Conservation (phyloP, 2,797 vertebrate genomes). For the Brachyalestes nurse region DNA sequence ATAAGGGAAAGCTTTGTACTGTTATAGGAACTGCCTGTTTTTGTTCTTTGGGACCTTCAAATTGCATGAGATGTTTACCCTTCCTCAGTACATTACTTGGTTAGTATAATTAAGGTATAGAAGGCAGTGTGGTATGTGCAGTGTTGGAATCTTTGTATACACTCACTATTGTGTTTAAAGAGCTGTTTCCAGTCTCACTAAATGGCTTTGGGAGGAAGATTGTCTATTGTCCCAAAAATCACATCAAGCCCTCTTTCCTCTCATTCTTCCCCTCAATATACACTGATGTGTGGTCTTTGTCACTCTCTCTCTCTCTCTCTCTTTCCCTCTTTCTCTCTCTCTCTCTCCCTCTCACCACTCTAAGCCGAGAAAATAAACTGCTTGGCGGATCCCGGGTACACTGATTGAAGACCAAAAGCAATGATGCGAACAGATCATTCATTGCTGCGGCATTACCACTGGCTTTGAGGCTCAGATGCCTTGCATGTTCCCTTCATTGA, state of each 20-base stretch:
- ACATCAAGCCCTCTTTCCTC: background rate
- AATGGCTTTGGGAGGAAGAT: constrained; percentile 9
- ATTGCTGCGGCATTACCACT: constrained; percentile 17
- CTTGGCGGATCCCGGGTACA: constrained; percentile 58
- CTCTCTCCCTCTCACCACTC: constrained; percentile 32
- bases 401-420: constrained; percentile 55
- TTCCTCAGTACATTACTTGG: constrained; percentile 13
- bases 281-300: background rate
- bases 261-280: background rate
- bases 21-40: background rate
- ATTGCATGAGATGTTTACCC: background rate
- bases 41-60: background rate
- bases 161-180: background rate
- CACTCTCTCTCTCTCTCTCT: background rate
- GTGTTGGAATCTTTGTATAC: background rate
- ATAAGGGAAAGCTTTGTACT: constrained; percentile 21
- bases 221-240: constrained; percentile 17
- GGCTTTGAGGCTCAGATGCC: constrained; percentile 4
- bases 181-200: constrained; percentile 1
- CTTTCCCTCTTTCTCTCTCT: background rate
- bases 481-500: background rate
- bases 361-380: constrained; percentile 61
- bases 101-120: background rate
- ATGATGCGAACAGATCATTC: constrained; percentile 45
- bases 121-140: background rate